Conservation (phyloP, 2,797 vertebrate genomes). For the Allobates femoralis region DNA sequence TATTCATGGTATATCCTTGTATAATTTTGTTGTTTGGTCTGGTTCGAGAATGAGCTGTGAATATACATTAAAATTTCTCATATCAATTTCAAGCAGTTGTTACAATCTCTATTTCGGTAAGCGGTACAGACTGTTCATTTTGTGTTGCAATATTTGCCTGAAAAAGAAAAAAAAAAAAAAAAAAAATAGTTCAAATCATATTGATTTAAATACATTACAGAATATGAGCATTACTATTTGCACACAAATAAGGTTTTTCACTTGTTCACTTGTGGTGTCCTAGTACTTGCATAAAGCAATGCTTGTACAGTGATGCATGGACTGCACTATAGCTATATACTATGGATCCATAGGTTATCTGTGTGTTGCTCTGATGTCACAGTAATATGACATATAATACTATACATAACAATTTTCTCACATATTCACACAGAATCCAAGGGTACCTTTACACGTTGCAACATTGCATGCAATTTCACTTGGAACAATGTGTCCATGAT, state of each 20-base stretch:
- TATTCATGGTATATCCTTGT: neutral
- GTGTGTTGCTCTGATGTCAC: neutral
- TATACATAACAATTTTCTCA: neutral
- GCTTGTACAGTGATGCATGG: neutral
- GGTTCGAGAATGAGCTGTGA: neutral
- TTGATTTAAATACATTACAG: neutral
- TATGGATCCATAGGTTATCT: neutral
- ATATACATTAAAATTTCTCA: neutral
- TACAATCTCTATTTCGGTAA: conserved; percentile 49
- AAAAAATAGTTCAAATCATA: neutral
- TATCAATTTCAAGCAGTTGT: neutral
- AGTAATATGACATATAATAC: no score
- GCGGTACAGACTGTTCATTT: conserved; percentile 38
- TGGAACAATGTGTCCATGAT: no score
- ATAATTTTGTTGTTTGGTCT: neutral
- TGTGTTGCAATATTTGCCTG: conserved; percentile 15
- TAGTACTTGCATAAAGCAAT: neutral
- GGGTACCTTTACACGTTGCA: no score
- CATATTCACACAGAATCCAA: no score
- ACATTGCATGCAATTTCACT: no score
- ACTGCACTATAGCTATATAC: neutral
- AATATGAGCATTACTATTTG: neutral
- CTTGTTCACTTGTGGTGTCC: no score
- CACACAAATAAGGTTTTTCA: neutral
- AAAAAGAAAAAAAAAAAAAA: conserved; percentile 8